Percentiles rank a stretch among this genome's conserved stretches.
Conservation (phyloP, 1,140 invertebrate genomes). For the Anastatus disparis region DNA sequence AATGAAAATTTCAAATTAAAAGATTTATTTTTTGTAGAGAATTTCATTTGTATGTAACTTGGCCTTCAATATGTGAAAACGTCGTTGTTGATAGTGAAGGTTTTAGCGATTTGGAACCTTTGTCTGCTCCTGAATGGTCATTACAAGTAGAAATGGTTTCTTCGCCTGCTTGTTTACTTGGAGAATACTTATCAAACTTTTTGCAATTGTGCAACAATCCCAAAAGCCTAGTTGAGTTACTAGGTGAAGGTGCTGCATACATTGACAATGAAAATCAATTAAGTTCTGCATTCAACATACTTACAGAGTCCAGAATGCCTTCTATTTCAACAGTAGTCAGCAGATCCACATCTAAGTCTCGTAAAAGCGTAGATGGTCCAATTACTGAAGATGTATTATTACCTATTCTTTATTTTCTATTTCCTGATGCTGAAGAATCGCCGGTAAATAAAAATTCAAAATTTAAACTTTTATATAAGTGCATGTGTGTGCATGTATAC, state of each 20-base stretch:
- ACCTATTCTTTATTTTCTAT: constrained; percentile 85
- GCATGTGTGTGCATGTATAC: too few species aligned
- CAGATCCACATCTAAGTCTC: constrained; percentile 62
- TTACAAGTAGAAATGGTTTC: constrained; percentile 72
- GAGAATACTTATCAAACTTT: constrained; percentile 73
- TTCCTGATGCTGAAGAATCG: constrained; percentile 86
- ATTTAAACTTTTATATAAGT: constrained; percentile 4
- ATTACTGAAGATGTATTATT: constrained; percentile 81
- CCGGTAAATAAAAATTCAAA: constrained; percentile 54
- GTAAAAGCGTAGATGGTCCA: constrained; percentile 72
- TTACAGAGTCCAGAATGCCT: constrained; percentile 71
- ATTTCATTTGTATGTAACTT: constrained; percentile 84
- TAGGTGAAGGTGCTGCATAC: constrained; percentile 67
- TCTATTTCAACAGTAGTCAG: constrained; percentile 67
- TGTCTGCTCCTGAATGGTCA: constrained; percentile 84
- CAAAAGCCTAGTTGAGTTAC: constrained; percentile 68
- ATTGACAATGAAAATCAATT: constrained; percentile 54
- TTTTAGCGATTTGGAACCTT: constrained; percentile 88
- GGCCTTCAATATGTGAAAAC: constrained; percentile 87
- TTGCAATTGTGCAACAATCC: constrained; percentile 64
- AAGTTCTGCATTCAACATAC: constrained; percentile 65
- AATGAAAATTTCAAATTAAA: not conserved
- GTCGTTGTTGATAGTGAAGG: constrained; percentile 87
- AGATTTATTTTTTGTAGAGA: constrained; percentile 69
- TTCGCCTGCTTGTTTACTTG: constrained; percentile 73